A percentile compares a stretch with the other conserved stretches of the same genome.
Evolutionary conservation across 2,113 vertebrate genomes (phyloP).

Genomic region (Gopherus evgoodei): DNA sequence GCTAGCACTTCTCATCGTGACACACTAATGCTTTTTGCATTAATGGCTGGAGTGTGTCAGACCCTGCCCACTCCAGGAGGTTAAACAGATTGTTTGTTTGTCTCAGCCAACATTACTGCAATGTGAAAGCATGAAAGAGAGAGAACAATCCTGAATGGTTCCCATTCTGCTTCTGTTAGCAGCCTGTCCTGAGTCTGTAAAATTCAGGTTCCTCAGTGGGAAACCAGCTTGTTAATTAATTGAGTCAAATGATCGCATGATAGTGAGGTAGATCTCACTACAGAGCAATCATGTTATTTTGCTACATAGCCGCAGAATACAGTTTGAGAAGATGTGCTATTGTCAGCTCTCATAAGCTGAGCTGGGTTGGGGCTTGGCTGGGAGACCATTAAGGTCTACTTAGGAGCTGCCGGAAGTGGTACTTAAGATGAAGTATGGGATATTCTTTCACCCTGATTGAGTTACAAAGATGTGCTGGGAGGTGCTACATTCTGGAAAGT

Average conservation of each 20-base stretch:
- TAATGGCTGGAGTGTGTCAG: neutral
- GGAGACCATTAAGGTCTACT: neutral
- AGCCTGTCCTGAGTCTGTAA: neutral
- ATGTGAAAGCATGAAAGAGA: neutral
- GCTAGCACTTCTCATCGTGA: neutral
- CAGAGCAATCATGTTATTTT: conserved; percentile 48
- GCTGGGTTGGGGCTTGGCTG: neutral
- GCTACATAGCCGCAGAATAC: neutral
- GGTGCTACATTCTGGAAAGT: neutral
- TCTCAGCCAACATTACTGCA: rapidly evolving
- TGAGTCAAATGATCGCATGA: conserved; percentile 29
- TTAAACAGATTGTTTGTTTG: neutral
- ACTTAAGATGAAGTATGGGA: neutral
- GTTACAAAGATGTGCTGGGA: neutral
- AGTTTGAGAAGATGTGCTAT: neutral
- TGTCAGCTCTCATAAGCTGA: neutral
- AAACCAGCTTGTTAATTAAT: neutral
- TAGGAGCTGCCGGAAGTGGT: neutral
- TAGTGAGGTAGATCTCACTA: conserved; percentile 31
- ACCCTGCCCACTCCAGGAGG: rapidly evolving
- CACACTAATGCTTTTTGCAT: neutral
- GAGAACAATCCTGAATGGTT: neutral
- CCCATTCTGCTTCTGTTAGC: neutral
- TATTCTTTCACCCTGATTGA: neutral
- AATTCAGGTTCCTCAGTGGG: neutral